Base-by-base conservation (phyloP, 2,797 vertebrate species). In the Prunella strophiata region DNA sequence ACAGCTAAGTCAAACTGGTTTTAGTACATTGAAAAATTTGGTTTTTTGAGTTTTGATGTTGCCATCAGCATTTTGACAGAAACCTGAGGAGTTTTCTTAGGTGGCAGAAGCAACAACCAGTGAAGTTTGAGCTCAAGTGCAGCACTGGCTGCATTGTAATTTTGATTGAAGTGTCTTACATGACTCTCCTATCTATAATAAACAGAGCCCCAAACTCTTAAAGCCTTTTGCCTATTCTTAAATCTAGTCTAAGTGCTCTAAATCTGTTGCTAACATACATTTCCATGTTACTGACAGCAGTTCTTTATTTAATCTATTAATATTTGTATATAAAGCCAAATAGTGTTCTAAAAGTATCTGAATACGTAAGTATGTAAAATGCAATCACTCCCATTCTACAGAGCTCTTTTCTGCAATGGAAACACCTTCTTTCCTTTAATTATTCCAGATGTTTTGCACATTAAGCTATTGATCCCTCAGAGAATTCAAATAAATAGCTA, bases 401-500 rank as follows among this genome's bases (percentile, higher is more conserved):
- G 72, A 92, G 34, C 34, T 76, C 18, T 59, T 83, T 93, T 93
- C 77, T 94, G 48, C 72, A 85, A 73, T 83, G 15, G 59, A 89
- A 94, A 79, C 89, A 94, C 91, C 93, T 82, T 88, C 71, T 88
- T 84, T 83, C 63, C 85, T 78, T 85, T 95, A 95, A 94, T 96
- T 90, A 89, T 85, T 89, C 96, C 93, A 97, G 92, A 93, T 96
- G 96, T 96, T 96, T 97, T 94, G 73, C 67, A 91, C 94, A 89
- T 93, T 95, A 96, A 93, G 94, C 68, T 79, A 89, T 94, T 61
- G 82, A 27, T 93, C 85, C 84, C 79, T 92, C 91, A 38, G 87
- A 89, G 96, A 87, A 96, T 91, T 61, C 82, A 94, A 89, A 96
- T 93, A 87, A 97, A 97, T 95, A 95, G 93, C 48, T 78, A 87